Evolutionary conservation across 2,113 vertebrate species (phyloP), one percentile per base, ranked within the genome.

Genomic region (Aix galericulata): DNA sequence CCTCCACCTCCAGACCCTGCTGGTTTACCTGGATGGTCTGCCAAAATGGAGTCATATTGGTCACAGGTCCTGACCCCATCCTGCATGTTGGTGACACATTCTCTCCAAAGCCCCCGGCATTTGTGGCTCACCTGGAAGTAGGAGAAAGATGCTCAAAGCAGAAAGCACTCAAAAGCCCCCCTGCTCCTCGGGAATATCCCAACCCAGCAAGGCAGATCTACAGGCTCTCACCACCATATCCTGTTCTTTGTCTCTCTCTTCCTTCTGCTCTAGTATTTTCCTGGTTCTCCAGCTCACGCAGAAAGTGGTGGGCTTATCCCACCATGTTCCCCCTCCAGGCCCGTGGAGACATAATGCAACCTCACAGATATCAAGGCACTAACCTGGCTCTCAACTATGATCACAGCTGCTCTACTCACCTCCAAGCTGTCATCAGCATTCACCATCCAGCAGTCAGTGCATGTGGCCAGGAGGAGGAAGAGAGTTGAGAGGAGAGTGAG

Each of bases 381-480:
- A 50, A 11, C 31, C 46, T 34, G 15, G 17, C 64, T 77, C 40
- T 17, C 75, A 52, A 34, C 60, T 36, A 17, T 4, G 13, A 38
- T 2, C 48, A 8, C 7, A 2, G 69, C 10, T 17, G 11, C 22
- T 32, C 15, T 26, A 36, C 96, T 97, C 88, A 98, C 98, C 97
- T 98, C 98, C 88, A 98, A 44, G 82, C 97, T 98, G 92, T 98
- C 98, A 3, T 98, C 98, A 9, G 97, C 89, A 3, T 98, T 98
- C 63, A 98, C 97, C 97, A 98, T 98, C 98, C 98, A 98, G 91
- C 98, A 98, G 82, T 98, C 98, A 0, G 98, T 98, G 96, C 98
- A 98, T 0, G 98, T 98, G 36, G 98, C 98, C 21, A 97, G 95
- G 16, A 98, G 91, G 5, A 98, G 94, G 94, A 98, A 97, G 64